Conservation (phyloP, 2,797 vertebrate species). For the Ambastaia sidthimunki region DNA sequence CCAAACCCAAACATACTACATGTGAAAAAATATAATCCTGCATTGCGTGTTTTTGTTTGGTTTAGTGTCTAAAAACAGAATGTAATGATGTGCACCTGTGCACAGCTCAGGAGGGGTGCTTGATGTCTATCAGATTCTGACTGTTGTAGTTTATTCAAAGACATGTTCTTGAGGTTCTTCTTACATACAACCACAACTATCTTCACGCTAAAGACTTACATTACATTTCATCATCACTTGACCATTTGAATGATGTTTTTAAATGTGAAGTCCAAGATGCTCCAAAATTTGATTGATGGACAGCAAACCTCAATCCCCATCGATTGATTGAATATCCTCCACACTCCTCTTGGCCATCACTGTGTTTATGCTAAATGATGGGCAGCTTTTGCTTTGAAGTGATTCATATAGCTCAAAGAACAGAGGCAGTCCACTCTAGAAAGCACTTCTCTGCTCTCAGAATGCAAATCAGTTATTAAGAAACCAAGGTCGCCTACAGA, state of each 20-base stretch:
- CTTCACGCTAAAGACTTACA: neutral
- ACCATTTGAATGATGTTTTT: neutral
- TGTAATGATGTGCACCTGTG: slow-evolving; percentile 17
- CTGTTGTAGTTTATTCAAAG: neutral
- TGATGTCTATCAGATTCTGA: slow-evolving; percentile 8
- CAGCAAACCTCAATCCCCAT: too few species aligned
- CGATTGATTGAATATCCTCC: slow-evolving; percentile 12
- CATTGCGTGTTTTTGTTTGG: neutral
- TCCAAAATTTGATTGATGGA: slow-evolving; percentile 1
- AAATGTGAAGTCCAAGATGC: neutral
- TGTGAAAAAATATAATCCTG: neutral
- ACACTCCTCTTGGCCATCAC: neutral
- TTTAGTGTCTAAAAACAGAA: slow-evolving; percentile 15
- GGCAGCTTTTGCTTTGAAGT: slow-evolving; percentile 49
- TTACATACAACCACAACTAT: neutral
- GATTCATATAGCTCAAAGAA: slow-evolving; percentile 44
- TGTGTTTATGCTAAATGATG: slow-evolving; percentile 17
- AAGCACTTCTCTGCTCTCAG: slow-evolving; percentile 28
- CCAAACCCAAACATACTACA: neutral
- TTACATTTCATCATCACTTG: neutral
- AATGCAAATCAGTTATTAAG: slow-evolving; percentile 51
- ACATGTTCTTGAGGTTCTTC: slow-evolving; percentile 2
- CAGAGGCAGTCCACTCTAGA: slow-evolving; percentile 33
- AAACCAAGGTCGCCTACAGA: slow-evolving; percentile 39
- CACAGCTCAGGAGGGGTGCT: slow-evolving; percentile 11